Base-by-base conservation (phyloP, 2,797 vertebrate species). In the Chelidonichthys spinosus region DNA sequence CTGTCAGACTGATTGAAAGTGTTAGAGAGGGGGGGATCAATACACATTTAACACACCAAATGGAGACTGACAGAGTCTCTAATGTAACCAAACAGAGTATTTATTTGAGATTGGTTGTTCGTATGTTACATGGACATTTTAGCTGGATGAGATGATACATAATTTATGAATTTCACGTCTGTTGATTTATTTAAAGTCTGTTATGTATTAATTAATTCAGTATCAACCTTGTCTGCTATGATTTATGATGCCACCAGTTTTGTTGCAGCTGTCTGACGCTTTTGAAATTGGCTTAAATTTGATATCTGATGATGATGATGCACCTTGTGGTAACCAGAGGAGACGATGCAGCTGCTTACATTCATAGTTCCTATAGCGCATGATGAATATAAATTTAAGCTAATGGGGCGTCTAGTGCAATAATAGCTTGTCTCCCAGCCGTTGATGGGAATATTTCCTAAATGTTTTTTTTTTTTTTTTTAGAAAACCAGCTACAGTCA, bases 171-270 rank as follows among this genome's bases (percentile, higher is more conserved):
- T 33, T 72, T 58, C 55, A 44, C 71, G 68, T 90, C 87, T 79
- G 69, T 87, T 87, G 8, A 84, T 90, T 92, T 89, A 86, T 91
- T 90, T 81, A 74, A 84, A 75, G 63, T 50, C 17, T 77, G 58
- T 82, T 61, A 90, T 89, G 88, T 92, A 89, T 91, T 87, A 10
- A 85, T 87, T 86, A 84, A 88, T 89, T 86, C 50, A 56, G 58
- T 87, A 83, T 84, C 58, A 85, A 72, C 65, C 72, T 84, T 69
- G 43, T 84, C 69, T 56, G 64, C 70, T 74, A 54, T 83, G 35
- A 81, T 85, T 84, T 73, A 59, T 25, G 25, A 25, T 25, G 25
- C 25, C 25, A 25, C 25, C 69, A 58, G 76, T 85, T 69, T 86
- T 77, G 39, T 83, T 69, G 85, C 84, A 62, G 81, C 79, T 73